These are phyloP conservation scores for Guaruba guarouba DNA, from an alignment of 2,113 vertebrate species.

Conservation along the genomic window DNA sequence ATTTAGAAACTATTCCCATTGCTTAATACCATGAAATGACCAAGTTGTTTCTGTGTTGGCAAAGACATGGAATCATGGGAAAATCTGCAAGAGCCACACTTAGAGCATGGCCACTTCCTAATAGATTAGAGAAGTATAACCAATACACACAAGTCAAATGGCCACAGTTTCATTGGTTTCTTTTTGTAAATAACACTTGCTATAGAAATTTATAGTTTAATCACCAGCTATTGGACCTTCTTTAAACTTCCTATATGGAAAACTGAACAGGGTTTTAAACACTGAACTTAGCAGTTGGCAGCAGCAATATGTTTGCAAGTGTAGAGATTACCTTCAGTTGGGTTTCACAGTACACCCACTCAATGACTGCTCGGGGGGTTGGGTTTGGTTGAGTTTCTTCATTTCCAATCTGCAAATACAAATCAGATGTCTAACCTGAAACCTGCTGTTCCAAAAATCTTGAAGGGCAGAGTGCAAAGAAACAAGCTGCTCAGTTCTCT, in stretches of 20 bases:
- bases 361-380: background rate
- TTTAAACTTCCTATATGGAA: background rate
- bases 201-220: background rate
- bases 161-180: background rate
- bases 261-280: background rate
- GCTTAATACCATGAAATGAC: background rate
- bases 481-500: background rate
- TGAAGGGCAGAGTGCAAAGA: background rate
- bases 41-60: background rate
- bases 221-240: no score
- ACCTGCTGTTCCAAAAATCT: background rate
- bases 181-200: background rate
- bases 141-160: background rate
- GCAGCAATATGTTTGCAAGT: background rate
- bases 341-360: accelerated
- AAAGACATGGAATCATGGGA: background rate
- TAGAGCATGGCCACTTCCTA: accelerated
- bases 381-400: background rate
- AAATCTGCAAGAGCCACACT: background rate
- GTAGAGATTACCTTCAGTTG: background rate
- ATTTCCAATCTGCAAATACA: background rate
- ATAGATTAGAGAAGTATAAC: background rate
- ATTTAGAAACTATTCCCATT: background rate
- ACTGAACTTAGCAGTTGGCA: background rate
- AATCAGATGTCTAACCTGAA: background rate